Evolutionary conservation across 2,797 vertebrate species (phyloP).

Genomic region (Alca torda): DNA sequence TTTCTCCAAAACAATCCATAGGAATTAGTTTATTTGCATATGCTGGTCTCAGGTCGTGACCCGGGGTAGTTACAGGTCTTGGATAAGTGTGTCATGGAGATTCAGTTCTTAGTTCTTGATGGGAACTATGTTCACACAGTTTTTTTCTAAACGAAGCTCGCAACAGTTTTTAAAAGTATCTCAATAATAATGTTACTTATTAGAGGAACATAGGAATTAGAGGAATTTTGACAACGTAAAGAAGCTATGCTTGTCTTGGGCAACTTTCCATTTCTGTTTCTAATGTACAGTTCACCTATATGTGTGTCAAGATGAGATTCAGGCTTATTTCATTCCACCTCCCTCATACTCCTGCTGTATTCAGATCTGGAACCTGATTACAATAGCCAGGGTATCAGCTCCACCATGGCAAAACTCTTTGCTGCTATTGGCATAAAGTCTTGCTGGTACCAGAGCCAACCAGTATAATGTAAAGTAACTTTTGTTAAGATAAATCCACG

Average conservation of each 20-base stretch:
- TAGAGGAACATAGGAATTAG: background rate
- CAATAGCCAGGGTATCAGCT: background rate
- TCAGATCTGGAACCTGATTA: background rate
- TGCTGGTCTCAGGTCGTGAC: background rate
- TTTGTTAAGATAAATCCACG: background rate
- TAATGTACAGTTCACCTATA: background rate
- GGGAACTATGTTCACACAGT: background rate
- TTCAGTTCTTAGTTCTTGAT: background rate
- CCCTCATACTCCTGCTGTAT: background rate
- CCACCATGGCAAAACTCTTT: background rate
- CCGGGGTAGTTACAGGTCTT: background rate
- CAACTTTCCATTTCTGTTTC: background rate
- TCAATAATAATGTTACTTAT: background rate
- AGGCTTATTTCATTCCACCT: background rate
- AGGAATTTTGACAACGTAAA: background rate
- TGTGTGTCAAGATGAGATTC: background rate
- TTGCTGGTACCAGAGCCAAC: background rate
- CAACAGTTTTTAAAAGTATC: background rate
- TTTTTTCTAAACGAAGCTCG: background rate
- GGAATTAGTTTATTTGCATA: background rate
- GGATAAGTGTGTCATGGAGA: background rate
- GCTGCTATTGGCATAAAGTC: background rate
- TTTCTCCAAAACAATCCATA: background rate
- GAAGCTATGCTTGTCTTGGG: background rate
- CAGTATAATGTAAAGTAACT: background rate